Conservation (phyloP, 1,140 invertebrate species). For the Neodiprion pinetum region DNA sequence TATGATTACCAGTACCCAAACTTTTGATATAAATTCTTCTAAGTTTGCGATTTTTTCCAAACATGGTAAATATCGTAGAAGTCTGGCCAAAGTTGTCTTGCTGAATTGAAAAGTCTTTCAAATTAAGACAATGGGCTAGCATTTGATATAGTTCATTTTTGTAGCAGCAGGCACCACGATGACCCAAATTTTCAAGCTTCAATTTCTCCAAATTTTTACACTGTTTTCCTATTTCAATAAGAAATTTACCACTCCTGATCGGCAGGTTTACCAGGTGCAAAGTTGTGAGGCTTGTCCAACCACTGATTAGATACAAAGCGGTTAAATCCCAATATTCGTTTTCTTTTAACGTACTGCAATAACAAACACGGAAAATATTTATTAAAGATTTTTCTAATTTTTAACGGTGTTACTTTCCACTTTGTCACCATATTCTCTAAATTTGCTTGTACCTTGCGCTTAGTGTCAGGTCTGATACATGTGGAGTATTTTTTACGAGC, state of each 20-base stretch:
- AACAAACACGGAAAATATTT: too few relatives aligned
- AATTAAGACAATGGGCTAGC: not conserved
- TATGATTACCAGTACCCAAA: not conserved
- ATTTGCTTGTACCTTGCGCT: not conserved
- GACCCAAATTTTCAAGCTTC: conserved; percentile 3
- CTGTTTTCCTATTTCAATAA: not conserved
- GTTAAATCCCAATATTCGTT: not conserved
- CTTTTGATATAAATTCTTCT: not conserved
- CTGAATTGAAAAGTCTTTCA: not conserved
- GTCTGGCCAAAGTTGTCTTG: not conserved
- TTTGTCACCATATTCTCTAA: not conserved
- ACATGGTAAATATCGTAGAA: not conserved
- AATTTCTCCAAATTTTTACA: conserved; percentile 6
- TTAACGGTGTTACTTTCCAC: not conserved
- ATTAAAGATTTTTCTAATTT: too few relatives aligned
- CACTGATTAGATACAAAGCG: not conserved
- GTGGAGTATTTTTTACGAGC: not conserved
- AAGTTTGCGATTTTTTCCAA: not conserved
- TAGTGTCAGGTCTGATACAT: not conserved
- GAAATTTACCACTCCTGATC: not conserved
- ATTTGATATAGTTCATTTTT: not conserved
- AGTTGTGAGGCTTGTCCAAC: not conserved
- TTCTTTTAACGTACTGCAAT: too few relatives aligned
- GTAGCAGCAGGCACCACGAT: not conserved
- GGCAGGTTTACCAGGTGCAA: not conserved